A percentile compares a stretch with the other conserved stretches of the same genome.
Evolutionary conservation across 92 coral and sea anemone species (phyloP).

Genomic region (Paragorgia papillata): DNA sequence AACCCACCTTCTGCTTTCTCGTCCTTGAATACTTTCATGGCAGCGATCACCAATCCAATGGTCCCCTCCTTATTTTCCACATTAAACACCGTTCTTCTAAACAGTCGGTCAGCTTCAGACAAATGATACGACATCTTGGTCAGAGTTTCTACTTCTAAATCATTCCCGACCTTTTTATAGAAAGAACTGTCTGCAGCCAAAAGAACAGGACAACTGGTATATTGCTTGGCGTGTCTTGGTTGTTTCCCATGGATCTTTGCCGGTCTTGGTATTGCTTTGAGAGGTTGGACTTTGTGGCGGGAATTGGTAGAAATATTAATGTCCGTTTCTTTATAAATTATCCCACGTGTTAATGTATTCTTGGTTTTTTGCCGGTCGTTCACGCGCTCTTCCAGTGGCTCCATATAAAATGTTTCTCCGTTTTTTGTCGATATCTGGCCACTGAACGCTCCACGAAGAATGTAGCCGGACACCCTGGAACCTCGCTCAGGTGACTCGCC

Average conservation of each 20-base stretch:
- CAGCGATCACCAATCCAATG: slow-evolving; percentile 81
- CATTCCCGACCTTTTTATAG: slow-evolving; percentile 66
- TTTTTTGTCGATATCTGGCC: slow-evolving; percentile 65
- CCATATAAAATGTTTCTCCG: slow-evolving; percentile 33
- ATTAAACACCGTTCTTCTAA: slow-evolving; percentile 79
- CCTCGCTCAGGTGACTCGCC: slow-evolving; percentile 53
- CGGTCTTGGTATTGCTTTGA: not conserved
- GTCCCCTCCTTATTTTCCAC: slow-evolving; percentile 80
- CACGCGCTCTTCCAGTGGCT: not conserved
- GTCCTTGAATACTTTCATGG: slow-evolving; percentile 72
- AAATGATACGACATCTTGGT: slow-evolving; percentile 86
- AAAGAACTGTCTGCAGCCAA: slow-evolving; percentile 85
- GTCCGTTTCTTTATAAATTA: slow-evolving; percentile 24
- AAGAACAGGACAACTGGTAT: slow-evolving; percentile 77
- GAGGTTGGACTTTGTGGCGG: not conserved
- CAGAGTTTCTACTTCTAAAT: slow-evolving; percentile 60
- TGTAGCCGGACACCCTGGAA: slow-evolving; percentile 73
- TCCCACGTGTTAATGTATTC: not conserved
- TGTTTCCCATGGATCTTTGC: not conserved
- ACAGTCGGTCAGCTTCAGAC: slow-evolving; percentile 74
- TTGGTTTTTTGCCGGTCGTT: not conserved
- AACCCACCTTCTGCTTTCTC: slow-evolving; percentile 66
- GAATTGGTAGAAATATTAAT: not conserved
- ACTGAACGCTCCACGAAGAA: slow-evolving; percentile 65
- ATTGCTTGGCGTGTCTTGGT: not conserved